Conservation (phyloP, 2,113 vertebrate genomes). For the Pagrus major region DNA sequence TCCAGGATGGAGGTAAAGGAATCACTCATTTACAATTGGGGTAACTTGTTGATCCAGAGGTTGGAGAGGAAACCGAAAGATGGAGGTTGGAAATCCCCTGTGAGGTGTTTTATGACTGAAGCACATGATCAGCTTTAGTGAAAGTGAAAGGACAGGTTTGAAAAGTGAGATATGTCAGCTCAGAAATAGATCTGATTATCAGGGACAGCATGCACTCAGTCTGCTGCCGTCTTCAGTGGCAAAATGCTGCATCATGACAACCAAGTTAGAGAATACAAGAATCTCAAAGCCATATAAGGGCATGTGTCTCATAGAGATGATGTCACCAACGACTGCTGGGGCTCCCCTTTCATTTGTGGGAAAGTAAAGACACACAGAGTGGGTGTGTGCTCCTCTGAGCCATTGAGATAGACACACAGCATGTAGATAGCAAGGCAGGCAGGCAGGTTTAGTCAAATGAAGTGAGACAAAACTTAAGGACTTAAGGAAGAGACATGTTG, state of each 20-base stretch:
- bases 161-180: background rate
- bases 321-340: slow-evolving; percentile 64
- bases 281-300: slow-evolving; percentile 69
- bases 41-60: slow-evolving; percentile 11
- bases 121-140: background rate
- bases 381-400: slow-evolving; percentile 51
- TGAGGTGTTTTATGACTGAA: background rate
- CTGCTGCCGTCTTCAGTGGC: background rate
- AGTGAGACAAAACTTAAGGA: slow-evolving; percentile 21
- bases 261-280: slow-evolving; percentile 17
- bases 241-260: slow-evolving; percentile 22
- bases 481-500: slow-evolving; percentile 16
- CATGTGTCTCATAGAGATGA: slow-evolving; percentile 76
- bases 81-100: background rate
- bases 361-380: slow-evolving; percentile 28
- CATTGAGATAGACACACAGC: slow-evolving; percentile 7
- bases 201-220: background rate
- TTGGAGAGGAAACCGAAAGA: background rate
- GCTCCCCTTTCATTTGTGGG: slow-evolving; percentile 57
- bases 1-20: background rate
- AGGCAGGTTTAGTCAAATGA: background rate
- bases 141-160: slow-evolving; percentile 19
- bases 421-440: slow-evolving; percentile 11
- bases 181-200: background rate
- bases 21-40: slow-evolving; percentile 20